Conservation (phyloP, 2,888 invertebrate species). For the Hirtodrosophila histrioides region DNA sequence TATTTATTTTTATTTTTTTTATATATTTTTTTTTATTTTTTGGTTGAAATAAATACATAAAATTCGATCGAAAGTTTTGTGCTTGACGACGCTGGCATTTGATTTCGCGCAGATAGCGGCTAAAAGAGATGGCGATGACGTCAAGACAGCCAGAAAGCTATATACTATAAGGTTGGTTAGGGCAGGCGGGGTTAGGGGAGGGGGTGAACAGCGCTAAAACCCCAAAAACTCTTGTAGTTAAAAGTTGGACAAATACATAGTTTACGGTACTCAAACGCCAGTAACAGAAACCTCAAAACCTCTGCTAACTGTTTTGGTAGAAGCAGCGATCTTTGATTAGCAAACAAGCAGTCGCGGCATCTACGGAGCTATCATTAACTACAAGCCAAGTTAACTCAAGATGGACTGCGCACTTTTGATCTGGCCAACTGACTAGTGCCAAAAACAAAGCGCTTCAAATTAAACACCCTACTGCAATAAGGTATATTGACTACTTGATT, state of each 20-base stretch:
- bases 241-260: conserved; percentile 69
- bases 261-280: conserved; percentile 71
- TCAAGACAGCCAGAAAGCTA: conserved; percentile 40
- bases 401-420: conserved; percentile 58
- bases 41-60: conserved; percentile 77
- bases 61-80: conserved; percentile 78
- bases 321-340: conserved; percentile 74
- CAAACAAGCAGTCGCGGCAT: conserved; percentile 66
- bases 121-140: conserved; percentile 55
- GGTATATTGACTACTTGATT: conserved; percentile 1
- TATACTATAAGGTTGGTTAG: too few species aligned
- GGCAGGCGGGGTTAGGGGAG: not conserved
- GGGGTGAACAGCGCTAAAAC: conserved; percentile 14
- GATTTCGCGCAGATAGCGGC: conserved; percentile 75
- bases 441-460: conserved; percentile 41
- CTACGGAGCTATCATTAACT: conserved; percentile 65
- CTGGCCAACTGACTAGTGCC: conserved; percentile 43
- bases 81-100: conserved; percentile 76
- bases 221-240: conserved; percentile 63
- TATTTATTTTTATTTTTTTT: conserved; percentile 50
- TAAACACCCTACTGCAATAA: not conserved
- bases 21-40: conserved; percentile 45
- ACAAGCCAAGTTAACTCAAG: conserved; percentile 40
- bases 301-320: conserved; percentile 69
- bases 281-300: conserved; percentile 27